These are phyloP conservation scores for Corythoichthys haematopterus DNA, from an alignment of 2,113 vertebrate genomes.

Conservation along the genomic window DNA sequence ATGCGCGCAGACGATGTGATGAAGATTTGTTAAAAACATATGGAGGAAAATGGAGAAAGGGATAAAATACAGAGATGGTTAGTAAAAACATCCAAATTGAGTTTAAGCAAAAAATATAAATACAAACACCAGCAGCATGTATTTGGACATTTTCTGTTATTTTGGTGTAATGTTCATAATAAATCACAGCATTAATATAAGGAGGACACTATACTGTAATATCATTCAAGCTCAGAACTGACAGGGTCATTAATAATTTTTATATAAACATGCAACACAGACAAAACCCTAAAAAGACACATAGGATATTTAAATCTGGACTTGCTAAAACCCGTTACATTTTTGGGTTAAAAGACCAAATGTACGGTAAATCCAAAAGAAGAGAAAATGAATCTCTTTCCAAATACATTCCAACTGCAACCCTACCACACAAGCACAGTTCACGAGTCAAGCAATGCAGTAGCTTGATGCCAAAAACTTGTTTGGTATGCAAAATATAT, in stretches of 20 bases:
- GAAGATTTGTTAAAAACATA: slow-evolving; percentile 14
- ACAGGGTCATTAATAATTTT: background rate
- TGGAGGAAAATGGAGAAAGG: slow-evolving; percentile 11
- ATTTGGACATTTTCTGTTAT: background rate
- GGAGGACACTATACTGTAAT: background rate
- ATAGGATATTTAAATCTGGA: background rate
- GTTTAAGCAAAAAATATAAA: slow-evolving; percentile 10
- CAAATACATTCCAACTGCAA: slow-evolving; percentile 12
- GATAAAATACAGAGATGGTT: slow-evolving; percentile 52
- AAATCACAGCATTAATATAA: background rate
- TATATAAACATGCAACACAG: background rate
- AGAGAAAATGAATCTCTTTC: background rate
- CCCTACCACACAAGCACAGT: slow-evolving; percentile 4
- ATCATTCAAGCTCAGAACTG: background rate
- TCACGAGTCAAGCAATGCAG: slow-evolving; percentile 12
- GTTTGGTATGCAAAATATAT: background rate
- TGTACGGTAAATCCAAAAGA: slow-evolving; percentile 1
- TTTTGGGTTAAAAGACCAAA: background rate
- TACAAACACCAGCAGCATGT: slow-evolving; percentile 4
- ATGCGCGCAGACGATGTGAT: slow-evolving; percentile 3
- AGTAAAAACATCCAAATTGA: slow-evolving; percentile 51
- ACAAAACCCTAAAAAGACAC: background rate
- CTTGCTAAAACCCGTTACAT: too few relatives aligned
- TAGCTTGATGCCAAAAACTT: slow-evolving; percentile 26
- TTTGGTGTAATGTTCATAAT: background rate